Conservation (phyloP, 2,797 vertebrate species). For the Hoplostethus mediterraneus region DNA sequence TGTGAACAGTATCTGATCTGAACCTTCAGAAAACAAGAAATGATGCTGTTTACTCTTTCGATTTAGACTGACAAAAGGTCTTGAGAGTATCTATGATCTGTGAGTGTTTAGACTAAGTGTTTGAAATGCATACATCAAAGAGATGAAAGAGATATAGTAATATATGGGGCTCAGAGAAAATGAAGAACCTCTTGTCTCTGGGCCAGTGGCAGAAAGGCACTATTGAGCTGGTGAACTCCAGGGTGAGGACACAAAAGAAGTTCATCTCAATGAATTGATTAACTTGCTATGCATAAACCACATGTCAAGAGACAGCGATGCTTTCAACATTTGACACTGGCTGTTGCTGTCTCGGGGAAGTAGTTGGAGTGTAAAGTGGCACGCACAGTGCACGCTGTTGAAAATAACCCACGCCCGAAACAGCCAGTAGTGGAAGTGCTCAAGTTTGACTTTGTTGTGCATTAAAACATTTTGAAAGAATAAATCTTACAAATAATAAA, state of each 20-base stretch:
- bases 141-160: neutral
- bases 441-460: neutral
- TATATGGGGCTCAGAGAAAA: neutral
- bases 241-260: constrained; percentile 19
- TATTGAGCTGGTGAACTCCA: neutral
- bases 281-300: constrained; percentile 18
- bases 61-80: neutral
- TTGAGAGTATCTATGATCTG: neutral
- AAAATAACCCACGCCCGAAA: constrained; percentile 8
- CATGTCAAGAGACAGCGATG: constrained; percentile 24
- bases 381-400: constrained; percentile 7
- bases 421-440: constrained; percentile 4
- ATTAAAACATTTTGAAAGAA: neutral
- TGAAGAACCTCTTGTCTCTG: neutral
- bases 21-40: constrained; percentile 9
- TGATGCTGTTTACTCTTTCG: neutral
- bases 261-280: too few species aligned
- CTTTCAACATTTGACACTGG: constrained; percentile 23
- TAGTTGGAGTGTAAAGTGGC: constrained; percentile 22
- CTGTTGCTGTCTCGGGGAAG: constrained; percentile 25
- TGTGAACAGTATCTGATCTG: constrained; percentile 12
- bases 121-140: neutral
- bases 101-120: constrained; percentile 2
- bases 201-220: neutral
- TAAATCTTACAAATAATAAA: neutral